A percentile compares a stretch with the other conserved stretches of the same genome.
Conservation (phyloP, 2,888 invertebrate genomes). For the Colostygia pectinataria region DNA sequence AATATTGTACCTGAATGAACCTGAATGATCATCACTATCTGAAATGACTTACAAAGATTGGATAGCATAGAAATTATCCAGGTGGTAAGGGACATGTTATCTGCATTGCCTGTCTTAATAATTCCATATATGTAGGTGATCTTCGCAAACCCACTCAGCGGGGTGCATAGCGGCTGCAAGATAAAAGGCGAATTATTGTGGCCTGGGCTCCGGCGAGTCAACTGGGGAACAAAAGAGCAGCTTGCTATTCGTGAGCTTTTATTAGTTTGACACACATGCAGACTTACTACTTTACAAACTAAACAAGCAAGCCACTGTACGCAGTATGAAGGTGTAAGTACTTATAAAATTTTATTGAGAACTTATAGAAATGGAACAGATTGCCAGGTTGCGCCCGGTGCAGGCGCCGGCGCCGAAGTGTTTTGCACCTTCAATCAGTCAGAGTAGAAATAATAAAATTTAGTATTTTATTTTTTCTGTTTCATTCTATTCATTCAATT, state of each 20-base stretch:
- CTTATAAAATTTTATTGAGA: no score
- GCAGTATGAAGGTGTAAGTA: no score
- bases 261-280: conserved; percentile 15
- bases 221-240: conserved; percentile 20
- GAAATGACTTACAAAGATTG: conserved; percentile 86
- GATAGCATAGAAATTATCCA: conserved; percentile 93
- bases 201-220: conserved; percentile 5
- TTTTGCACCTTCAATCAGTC: no score
- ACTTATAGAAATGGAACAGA: no score
- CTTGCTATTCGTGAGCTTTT: conserved; percentile 17
- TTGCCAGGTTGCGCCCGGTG: no score
- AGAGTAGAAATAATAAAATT: no score
- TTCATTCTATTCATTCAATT: no score
- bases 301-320: background rate
- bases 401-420: no score
- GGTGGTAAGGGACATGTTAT: conserved; percentile 89
- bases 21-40: no score
- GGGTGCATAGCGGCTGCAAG: conserved; percentile 88
- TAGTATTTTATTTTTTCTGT: no score
- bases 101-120: conserved; percentile 86
- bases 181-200: conserved; percentile 20
- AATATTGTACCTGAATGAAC: no score
- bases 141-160: conserved; percentile 92
- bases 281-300: conserved; percentile 6
- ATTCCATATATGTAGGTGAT: conserved; percentile 90